Evolutionary conservation across 2,797 vertebrate species (phyloP).

Genomic region (Microctenopoma steveboyesi): DNA sequence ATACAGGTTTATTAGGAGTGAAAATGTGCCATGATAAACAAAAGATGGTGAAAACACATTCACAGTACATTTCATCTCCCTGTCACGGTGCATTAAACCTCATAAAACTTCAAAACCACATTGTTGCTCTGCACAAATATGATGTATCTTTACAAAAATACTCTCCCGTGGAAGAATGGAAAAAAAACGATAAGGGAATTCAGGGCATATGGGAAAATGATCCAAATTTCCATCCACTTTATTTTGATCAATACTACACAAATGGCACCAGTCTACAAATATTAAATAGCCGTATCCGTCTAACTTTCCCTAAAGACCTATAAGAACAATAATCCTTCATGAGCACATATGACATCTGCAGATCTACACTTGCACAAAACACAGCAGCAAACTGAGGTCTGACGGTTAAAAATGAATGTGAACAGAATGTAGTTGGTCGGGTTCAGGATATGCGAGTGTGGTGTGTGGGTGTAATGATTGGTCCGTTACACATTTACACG

Average conservation of each 20-base stretch:
- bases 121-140: conserved; percentile 55
- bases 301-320: conserved; percentile 15
- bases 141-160: conserved; percentile 70
- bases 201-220: conserved; percentile 1
- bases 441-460: conserved; percentile 14
- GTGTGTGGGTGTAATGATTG: conserved; percentile 9
- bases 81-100: conserved; percentile 58
- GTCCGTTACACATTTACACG: conserved; percentile 14
- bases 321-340: conserved; percentile 25
- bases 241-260: conserved; percentile 43
- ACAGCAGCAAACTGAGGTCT: conserved; percentile 63
- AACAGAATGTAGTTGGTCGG: conserved; percentile 53
- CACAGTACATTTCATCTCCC: conserved; percentile 78
- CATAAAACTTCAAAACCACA: conserved; percentile 52
- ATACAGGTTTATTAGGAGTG: conserved; percentile 81
- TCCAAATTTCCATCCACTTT: conserved; percentile 14
- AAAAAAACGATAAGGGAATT: conserved; percentile 2
- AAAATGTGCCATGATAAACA: conserved; percentile 77
- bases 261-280: conserved; percentile 33
- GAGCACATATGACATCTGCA: conserved; percentile 35
- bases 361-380: conserved; percentile 36
- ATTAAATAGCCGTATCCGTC: conserved; percentile 15
- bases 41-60: conserved; percentile 65
- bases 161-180: conserved; percentile 32
- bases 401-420: conserved; percentile 39